A percentile compares a stretch with the other conserved stretches of the same genome.
Evolutionary conservation across 2,113 vertebrate species (phyloP).

Genomic region (Sinocyclocheilus grahami): DNA sequence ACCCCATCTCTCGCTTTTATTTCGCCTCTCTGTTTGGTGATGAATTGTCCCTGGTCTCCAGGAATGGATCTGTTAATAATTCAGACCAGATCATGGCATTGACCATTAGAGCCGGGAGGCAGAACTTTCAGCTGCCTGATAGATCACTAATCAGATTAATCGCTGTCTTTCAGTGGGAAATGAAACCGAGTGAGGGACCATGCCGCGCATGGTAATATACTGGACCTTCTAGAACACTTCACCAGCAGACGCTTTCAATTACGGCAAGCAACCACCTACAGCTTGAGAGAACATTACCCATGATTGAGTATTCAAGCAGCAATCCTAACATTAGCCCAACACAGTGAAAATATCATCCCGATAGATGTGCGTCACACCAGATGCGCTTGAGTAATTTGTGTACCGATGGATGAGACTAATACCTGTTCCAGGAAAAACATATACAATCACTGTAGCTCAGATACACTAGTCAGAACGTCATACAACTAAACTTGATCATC

Average conservation of each 20-base stretch:
- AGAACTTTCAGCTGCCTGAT: constrained; percentile 67
- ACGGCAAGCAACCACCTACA: background rate
- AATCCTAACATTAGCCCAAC: constrained; percentile 23
- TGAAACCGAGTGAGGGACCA: constrained; percentile 60
- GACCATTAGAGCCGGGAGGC: constrained; percentile 71
- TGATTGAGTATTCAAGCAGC: constrained; percentile 38
- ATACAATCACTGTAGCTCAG: background rate
- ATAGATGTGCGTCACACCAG: background rate
- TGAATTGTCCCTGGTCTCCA: constrained; percentile 72
- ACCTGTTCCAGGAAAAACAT: background rate
- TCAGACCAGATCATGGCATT: constrained; percentile 73
- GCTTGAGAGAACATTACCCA: constrained; percentile 24
- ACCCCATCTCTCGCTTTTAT: constrained; percentile 31
- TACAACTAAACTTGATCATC: background rate
- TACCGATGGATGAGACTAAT: background rate
- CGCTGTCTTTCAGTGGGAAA: constrained; percentile 62
- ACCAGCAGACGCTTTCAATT: constrained; percentile 17
- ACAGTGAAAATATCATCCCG: constrained; percentile 19
- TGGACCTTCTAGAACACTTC: constrained; percentile 27
- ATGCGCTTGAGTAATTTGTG: constrained; percentile 7
- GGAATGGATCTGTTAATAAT: constrained; percentile 81
- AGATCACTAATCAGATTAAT: constrained; percentile 82
- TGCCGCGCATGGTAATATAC: constrained; percentile 29
- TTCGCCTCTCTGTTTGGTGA: constrained; percentile 67
- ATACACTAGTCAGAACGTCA: background rate